Conservation (phyloP, 2,888 invertebrate species). For the Drosophila mimica region DNA sequence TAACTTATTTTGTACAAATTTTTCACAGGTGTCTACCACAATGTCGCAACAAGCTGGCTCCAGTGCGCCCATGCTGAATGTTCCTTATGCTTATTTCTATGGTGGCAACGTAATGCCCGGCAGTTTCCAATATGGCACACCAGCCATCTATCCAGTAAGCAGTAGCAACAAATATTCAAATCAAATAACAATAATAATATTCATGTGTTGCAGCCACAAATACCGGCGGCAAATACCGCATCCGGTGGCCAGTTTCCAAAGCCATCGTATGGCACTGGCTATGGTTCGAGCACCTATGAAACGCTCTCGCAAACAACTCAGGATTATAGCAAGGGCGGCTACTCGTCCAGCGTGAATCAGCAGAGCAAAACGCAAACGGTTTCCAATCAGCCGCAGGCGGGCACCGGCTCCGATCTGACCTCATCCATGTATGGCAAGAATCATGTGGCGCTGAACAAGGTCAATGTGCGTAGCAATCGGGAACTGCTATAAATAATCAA, state of each 20-base stretch:
- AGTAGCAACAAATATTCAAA: not conserved
- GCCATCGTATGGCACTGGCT: conserved; percentile 87
- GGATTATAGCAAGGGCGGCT: conserved; percentile 85
- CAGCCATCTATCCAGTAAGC: conserved; percentile 89
- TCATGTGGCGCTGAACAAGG: conserved; percentile 95
- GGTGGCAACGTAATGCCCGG: conserved; percentile 89
- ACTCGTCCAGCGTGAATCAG: conserved; percentile 85
- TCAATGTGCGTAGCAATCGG: conserved; percentile 89
- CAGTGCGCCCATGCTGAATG: conserved; percentile 85
- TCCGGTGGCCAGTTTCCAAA: conserved; percentile 90
- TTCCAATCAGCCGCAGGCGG: conserved; percentile 86
- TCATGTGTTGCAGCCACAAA: conserved; percentile 86
- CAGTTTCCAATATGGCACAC: conserved; percentile 89
- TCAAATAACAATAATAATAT: not conserved
- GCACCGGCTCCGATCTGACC: conserved; percentile 89
- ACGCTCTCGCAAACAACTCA: conserved; percentile 85
- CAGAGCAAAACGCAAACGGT: conserved; percentile 85
- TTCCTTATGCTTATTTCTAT: conserved; percentile 88
- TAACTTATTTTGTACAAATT: not conserved
- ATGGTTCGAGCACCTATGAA: conserved; percentile 89
- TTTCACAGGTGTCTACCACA: conserved; percentile 88
- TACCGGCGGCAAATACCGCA: conserved; percentile 90
- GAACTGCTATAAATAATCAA: conserved; percentile 1
- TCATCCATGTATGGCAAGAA: conserved; percentile 94
- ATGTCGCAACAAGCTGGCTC: conserved; percentile 89